A percentile compares a stretch with the other conserved stretches of the same genome.
Conservation (phyloP, 1,140 invertebrate genomes). For the Mylabris phalerata region DNA sequence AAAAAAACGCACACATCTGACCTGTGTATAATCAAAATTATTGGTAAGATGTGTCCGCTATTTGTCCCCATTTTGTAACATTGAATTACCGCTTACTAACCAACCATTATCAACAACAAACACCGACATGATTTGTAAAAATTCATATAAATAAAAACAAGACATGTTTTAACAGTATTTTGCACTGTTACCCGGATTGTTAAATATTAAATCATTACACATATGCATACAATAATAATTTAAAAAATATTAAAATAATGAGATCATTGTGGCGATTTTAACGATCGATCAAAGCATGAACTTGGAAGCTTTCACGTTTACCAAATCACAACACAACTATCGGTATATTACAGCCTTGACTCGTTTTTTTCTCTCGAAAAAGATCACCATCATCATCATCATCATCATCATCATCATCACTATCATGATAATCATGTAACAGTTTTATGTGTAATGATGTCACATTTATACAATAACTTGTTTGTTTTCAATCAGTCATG, state of each 20-base stretch:
- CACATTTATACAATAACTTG: neutral
- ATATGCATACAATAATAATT: neutral
- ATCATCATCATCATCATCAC: neutral
- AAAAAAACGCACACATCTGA: constrained; percentile 14
- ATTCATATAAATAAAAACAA: neutral
- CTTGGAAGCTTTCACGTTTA: too few species aligned
- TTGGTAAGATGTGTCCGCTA: constrained; percentile 26
- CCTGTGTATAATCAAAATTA: constrained; percentile 19
- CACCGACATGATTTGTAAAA: constrained; percentile 9
- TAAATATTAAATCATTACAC: neutral
- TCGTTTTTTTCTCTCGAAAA: constrained; percentile 5
- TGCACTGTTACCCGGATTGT: neutral
- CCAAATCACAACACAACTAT: too few species aligned
- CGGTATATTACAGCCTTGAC: constrained; percentile 2
- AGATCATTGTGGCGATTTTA: constrained; percentile 2
- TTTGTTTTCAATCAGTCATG: constrained; percentile 47
- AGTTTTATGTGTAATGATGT: constrained; percentile 14
- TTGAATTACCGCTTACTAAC: constrained; percentile 7
- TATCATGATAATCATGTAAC: constrained; percentile 10
- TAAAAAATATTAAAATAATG: neutral
- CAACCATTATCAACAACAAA: neutral
- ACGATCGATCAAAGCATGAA: neutral
- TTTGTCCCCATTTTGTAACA: constrained; percentile 29
- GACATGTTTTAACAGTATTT: constrained; percentile 7
- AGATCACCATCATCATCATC: neutral